Evolutionary conservation across 2,888 invertebrate species (phyloP).

Genomic region (Harpagoxenus sublaevis): DNA sequence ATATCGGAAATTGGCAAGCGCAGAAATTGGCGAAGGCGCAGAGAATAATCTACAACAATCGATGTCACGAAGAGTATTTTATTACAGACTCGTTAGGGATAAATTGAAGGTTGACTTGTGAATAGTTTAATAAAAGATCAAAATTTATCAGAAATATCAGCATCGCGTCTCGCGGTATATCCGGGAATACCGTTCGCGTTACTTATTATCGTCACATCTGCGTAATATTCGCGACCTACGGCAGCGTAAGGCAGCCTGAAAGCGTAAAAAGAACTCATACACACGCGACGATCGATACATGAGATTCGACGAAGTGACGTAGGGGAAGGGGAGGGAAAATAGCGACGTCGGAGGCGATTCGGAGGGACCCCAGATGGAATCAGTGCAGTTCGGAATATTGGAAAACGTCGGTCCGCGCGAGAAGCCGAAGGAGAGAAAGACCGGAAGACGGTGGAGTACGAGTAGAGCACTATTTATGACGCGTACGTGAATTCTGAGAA

Average conservation of each 20-base stretch:
- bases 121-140: constrained; percentile 13
- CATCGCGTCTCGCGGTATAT: neutral
- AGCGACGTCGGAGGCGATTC: constrained; percentile 66
- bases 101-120: neutral
- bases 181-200: neutral
- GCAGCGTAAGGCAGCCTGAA: neutral
- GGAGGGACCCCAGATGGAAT: constrained; percentile 83
- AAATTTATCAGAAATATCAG: neutral
- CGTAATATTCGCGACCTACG: constrained; percentile 24
- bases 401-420: constrained; percentile 81
- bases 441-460: constrained; percentile 66
- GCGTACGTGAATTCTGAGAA: constrained; percentile 84
- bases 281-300: constrained; percentile 55
- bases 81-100: neutral
- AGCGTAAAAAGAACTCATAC: constrained; percentile 40
- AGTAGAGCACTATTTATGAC: constrained; percentile 84
- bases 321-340: constrained; percentile 19
- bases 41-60: neutral
- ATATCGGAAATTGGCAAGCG: constrained; percentile 25
- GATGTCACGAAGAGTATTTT: neutral
- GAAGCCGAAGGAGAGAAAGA: constrained; percentile 66
- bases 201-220: constrained; percentile 38
- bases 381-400: constrained; percentile 84
- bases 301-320: constrained; percentile 27
- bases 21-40: neutral